phyloP scores from a whole-genome alignment of 2,113 vertebrate genomes.

The Pseudopipra pipra region DNA sequence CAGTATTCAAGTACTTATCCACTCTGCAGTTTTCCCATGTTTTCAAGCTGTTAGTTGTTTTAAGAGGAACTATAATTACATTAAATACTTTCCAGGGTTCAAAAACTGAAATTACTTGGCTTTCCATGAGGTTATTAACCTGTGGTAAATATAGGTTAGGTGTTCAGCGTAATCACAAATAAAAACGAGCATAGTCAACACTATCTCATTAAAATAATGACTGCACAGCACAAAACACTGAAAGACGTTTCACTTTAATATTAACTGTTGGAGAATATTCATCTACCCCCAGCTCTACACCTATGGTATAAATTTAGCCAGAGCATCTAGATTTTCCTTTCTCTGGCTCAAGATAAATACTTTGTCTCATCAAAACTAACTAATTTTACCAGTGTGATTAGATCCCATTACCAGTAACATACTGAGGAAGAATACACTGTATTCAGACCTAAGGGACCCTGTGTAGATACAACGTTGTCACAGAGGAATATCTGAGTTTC shows the following conservation, averaged over 20 bases:
- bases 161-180: neutral
- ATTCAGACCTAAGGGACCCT: neutral
- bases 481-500: neutral
- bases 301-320: neutral
- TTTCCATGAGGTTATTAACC: constrained; percentile 17
- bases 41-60: constrained; percentile 39
- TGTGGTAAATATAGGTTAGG: neutral
- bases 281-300: neutral
- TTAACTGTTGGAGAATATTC: neutral
- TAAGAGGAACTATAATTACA: constrained; percentile 39
- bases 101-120: constrained; percentile 3
- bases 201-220: neutral
- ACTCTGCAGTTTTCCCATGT: constrained; percentile 12
- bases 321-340: neutral
- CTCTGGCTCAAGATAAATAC: neutral
- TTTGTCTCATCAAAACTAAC: neutral
- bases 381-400: neutral
- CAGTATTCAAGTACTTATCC: constrained; percentile 6
- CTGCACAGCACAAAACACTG: neutral
- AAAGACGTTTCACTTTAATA: neutral
- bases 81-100: constrained; percentile 33
- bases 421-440: neutral
- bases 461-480: neutral
- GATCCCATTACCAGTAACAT: neutral
- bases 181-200: neutral